Base-by-base conservation (phyloP, 2,888 invertebrate genomes). In the Nymphalis urticae region DNA sequence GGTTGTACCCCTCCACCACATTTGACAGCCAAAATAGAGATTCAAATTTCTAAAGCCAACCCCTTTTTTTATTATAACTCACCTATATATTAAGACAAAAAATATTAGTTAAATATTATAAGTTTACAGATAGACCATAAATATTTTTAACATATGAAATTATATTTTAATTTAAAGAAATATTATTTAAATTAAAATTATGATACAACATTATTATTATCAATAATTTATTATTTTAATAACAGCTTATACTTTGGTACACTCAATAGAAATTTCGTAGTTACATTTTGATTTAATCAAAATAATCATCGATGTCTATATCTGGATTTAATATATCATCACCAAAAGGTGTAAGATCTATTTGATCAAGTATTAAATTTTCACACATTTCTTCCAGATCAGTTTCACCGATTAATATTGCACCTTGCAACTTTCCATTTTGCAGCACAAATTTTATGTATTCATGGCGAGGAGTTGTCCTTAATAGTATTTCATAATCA, bases 231-330 rank as follows among this genome's bases (percentile, higher is more conserved):
- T 42, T 42, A 42, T 42, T 42, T 42, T 13, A 42, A 13, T 42
- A 13, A 42, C 42, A 42, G 13, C 13, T 42, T 42, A 42, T 42
- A 13, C 42, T 42, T 42, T 42, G 42, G 3, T 42, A 51, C 21
- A 21, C 4, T 21, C 2, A 2, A 8, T 19, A 10, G 4, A 27
- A 13, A 17, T 27, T 24, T 53, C 24, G 8, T 48, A 6, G n/a
- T 13, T 16, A 2, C 32, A 53, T 54, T 32, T 63, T 21, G 21
- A 50, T 53, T 81, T 88, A 99, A 94, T 99, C 99, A 95, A 99
- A 99, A 92, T 98, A 99, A 93, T 99, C 99, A 88, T 99, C 99
- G 80, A 99, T 97, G 85, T 99, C 99, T 81, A 99, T 96, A 84
- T 97, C 95, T 24, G 99, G 98, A 93, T 99, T 96, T 10, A 99